These are phyloP conservation scores for Panzeria rudis DNA, from an alignment of 2,888 invertebrate genomes.

Conservation along the genomic window DNA sequence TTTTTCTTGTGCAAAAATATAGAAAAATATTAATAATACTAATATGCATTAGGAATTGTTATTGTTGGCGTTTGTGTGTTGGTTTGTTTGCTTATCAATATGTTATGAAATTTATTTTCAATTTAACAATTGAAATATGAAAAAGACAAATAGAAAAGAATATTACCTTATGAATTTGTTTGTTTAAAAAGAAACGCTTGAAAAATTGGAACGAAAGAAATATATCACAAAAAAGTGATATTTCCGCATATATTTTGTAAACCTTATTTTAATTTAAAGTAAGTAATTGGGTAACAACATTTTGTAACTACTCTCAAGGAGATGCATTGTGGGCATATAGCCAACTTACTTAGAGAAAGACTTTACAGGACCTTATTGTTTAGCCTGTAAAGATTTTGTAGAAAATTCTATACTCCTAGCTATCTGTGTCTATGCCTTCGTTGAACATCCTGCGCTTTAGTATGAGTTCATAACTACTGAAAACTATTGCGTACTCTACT, in stretches of 20 bases:
- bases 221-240: neutral
- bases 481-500: too few species aligned
- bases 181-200: neutral
- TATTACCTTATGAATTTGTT: neutral
- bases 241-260: neutral
- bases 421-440: too few species aligned
- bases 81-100: conserved; percentile 33
- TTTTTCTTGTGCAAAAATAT: neutral
- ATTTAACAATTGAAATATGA: conserved; percentile 16
- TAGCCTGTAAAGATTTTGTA: too few species aligned
- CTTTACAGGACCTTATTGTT: too few species aligned
- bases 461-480: too few species aligned
- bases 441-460: too few species aligned
- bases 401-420: too few species aligned
- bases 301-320: too few species aligned
- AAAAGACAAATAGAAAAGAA: neutral
- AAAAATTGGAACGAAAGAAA: neutral
- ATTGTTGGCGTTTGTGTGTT: conserved; percentile 26
- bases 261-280: too few species aligned
- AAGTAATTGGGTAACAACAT: too few species aligned
- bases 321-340: too few species aligned
- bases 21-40: neutral
- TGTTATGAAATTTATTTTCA: conserved; percentile 47
- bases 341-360: too few species aligned
- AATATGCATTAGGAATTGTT: conserved; percentile 1